phyloP scores from a whole-genome alignment of 2,888 invertebrate species.

The Orthosia gothica region DNA sequence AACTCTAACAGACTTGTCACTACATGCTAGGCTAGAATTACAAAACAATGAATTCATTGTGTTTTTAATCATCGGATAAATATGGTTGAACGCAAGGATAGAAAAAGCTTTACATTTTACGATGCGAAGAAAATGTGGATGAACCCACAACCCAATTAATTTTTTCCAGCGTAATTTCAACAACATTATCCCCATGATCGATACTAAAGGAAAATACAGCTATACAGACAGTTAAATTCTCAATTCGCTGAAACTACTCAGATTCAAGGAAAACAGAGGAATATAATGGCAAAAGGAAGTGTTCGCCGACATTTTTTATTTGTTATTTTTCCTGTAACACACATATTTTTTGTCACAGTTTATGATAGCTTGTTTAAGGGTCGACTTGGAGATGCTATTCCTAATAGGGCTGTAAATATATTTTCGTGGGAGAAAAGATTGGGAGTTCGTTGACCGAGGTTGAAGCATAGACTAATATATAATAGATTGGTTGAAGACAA shows the following conservation, averaged over 20 bases:
- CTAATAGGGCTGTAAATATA: constrained; percentile 46
- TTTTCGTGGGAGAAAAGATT: constrained; percentile 15
- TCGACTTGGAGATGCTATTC: constrained; percentile 25
- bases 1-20: no score
- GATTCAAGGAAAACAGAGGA: constrained; percentile 28
- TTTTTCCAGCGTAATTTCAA: neutral
- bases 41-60: no score
- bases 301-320: constrained; percentile 49
- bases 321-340: constrained; percentile 57
- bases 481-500: no score
- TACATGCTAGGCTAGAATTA: no score
- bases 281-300: constrained; percentile 38
- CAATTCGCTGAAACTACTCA: constrained; percentile 7
- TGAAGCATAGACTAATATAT: no score
- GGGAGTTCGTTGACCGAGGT: constrained; percentile 26
- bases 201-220: neutral
- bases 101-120: neutral
- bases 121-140: neutral
- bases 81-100: no score
- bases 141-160: no score
- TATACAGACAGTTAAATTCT: constrained; percentile 13
- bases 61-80: no score
- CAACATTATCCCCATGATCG: neutral
- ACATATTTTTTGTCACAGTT: constrained; percentile 50
- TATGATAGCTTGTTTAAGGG: constrained; percentile 48